Conservation (phyloP, 2,888 invertebrate species). For the Rhingia rostrata region DNA sequence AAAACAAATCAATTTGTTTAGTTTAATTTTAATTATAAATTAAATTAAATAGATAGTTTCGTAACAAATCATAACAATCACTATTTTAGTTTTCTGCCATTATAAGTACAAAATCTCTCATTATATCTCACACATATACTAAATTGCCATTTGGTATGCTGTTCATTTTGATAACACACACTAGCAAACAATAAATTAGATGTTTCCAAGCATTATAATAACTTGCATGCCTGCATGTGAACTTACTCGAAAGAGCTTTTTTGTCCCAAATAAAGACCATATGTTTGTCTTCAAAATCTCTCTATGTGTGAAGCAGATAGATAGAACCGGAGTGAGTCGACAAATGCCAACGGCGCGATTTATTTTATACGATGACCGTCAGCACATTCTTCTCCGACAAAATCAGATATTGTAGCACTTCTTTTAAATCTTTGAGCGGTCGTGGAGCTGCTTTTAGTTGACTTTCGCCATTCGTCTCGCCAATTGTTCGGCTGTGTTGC, state of each 20-base stretch:
- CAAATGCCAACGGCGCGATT: constrained; percentile 58
- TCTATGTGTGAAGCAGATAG: constrained; percentile 54
- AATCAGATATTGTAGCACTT: constrained; percentile 77
- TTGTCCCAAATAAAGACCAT: constrained; percentile 53
- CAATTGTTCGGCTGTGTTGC: constrained; percentile 66
- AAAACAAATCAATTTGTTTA: no score
- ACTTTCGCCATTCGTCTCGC: constrained; percentile 78
- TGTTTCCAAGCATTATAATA: constrained; percentile 23
- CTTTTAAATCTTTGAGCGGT: constrained; percentile 82
- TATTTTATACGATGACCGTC: constrained; percentile 56
- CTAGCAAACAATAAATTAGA: constrained; percentile 7
- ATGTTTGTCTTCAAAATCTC: constrained; percentile 44
- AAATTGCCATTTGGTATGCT: no score
- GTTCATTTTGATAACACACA: neutral
- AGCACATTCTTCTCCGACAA: constrained; percentile 56
- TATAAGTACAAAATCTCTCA: no score
- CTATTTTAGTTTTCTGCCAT: no score
- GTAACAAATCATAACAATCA: no score
- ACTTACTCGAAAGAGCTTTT: constrained; percentile 35
- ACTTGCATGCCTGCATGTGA: constrained; percentile 2
- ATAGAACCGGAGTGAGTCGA: constrained; percentile 40
- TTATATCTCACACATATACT: no score
- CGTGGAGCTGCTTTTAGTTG: constrained; percentile 81
- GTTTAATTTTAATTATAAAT: no score
- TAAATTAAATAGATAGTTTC: no score